Base-by-base conservation (phyloP, 1,140 invertebrate species). In the Eupeodes corollae region DNA sequence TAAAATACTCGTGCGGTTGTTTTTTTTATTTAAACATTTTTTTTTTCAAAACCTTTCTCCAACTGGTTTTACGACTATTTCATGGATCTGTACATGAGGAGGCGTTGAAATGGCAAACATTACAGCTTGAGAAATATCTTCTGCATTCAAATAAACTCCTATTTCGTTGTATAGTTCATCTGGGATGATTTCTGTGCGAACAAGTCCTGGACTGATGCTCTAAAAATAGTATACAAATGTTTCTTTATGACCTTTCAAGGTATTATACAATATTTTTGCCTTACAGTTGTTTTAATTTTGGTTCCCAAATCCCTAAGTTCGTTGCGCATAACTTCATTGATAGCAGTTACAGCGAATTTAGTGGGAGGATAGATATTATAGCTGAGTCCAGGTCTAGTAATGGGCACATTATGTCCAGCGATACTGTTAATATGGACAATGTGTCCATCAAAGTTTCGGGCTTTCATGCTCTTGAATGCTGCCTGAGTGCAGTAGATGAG, bases 361-460 rank as follows among this genome's bases (percentile, higher is more conserved):
- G 77, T 78, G 15, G 77, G 75, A 3, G 74, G 59, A 67, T 88
- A 88, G 18, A 82, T 58, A 52, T 60, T 72, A 10, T 64, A 47
- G 26, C 59, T 53, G 6, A 53, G 1, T 2, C 59, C 61, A 0
- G 55, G 54, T 32, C 48, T 44, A 10, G 55, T 48, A 45, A 61
- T 58, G 5, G 74, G 71, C 1, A 75, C 48, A 50, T 68, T 69
- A 49, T 78, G 75, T 0, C 75, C 77, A 2, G 70, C 70, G 38
- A 77, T 52, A 52, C 76, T 85, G 60, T 80, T 84, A n/a, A 88
- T 73, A 46, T 83, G 75, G 42, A 88, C 74, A 42, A 88, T 77
- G 48, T 86, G 81, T 0, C 84, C 85, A 42, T 74, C 56, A 6
- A 78, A 69, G 0, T 70, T 67, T 2, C 75, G 70, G 51, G 75